Evolutionary conservation across 2,797 vertebrate species (phyloP).

Genomic region (Molossus alvarezi): DNA sequence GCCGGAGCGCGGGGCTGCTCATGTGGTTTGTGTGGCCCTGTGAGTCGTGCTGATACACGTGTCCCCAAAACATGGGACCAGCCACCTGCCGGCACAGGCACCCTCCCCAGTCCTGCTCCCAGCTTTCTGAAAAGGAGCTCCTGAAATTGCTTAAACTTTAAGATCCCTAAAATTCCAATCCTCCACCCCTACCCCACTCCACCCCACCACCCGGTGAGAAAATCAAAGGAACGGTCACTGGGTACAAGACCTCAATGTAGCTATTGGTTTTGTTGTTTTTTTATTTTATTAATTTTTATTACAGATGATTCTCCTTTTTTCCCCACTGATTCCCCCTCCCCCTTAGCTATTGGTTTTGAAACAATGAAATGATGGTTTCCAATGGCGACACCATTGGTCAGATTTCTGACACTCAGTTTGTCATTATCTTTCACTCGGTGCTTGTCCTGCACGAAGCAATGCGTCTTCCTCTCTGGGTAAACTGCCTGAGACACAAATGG

Average conservation of each 20-base stretch:
- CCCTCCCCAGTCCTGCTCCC: neutral
- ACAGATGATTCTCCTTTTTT: too few relatives aligned
- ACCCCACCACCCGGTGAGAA: neutral
- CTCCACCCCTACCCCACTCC: too few relatives aligned
- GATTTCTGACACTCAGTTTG: neutral
- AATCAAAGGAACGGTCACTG: neutral
- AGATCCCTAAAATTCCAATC: neutral
- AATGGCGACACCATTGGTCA: neutral
- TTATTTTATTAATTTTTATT: too few relatives aligned
- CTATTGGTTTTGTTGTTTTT: neutral
- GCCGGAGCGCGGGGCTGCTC: neutral
- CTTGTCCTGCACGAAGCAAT: neutral
- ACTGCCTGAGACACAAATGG: neutral
- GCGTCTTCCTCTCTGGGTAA: neutral
- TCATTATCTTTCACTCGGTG: neutral
- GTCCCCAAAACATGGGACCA: neutral
- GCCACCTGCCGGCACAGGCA: rapidly evolving
- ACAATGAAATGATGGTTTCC: neutral
- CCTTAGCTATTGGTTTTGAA: neutral
- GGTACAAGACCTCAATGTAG: neutral
- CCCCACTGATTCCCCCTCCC: too few relatives aligned
- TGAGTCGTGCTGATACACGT: rapidly evolving
- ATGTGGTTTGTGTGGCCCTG: neutral
- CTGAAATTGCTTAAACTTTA: neutral
- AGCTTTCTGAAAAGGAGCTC: neutral